Evolutionary conservation across 2,113 vertebrate genomes (phyloP), one percentile per base, ranked within the genome.

Genomic region (Anoura caudifer): DNA sequence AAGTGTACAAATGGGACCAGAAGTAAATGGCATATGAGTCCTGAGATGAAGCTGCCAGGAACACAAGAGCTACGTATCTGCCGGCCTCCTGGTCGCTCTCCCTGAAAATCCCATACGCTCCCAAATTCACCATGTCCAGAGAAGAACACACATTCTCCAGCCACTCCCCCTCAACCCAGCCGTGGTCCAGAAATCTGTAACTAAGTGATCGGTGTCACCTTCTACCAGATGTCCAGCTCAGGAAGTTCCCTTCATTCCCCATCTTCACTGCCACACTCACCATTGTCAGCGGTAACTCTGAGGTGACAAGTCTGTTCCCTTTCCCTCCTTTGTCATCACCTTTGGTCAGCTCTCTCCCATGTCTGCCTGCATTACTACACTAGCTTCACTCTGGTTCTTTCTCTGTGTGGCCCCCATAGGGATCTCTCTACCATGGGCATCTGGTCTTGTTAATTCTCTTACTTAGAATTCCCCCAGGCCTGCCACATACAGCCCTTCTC

Each of bases 391-490:
- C 43, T 11, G 45, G 5, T 11, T 4, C 22, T 33, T 43, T 50
- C 75, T 89, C 72, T 26, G 38, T 0, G 0, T 0, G 1, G 7
- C 17, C 43, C 6, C 15, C 7, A 56, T 0, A 20, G 67, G 9
- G 16, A 47, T 9, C 33, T 33, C 63, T 82, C 95, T 59, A 24
- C 17, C 15, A 26, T 6, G 33, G 1, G 7, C n/a, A 65, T 50
- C 50, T 85, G 33, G 15, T 28, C 26, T 72, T 69, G 2, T 28
- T 92, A 56, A 63, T 41, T 52, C 38, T 90, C 41, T 65, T 45
- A 0, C 22, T 61, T 69, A 69, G 77, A 63, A 38, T 72, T 15
- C 9, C 17, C n/a, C 5, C 14, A 50, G 65, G 56, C 54, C 91
- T 50, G 24, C 4, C 2, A 8, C 38, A 50, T 10, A 83, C 72